Conservation (phyloP, 2,113 vertebrate genomes). For the Prochilodus magdalenae region DNA sequence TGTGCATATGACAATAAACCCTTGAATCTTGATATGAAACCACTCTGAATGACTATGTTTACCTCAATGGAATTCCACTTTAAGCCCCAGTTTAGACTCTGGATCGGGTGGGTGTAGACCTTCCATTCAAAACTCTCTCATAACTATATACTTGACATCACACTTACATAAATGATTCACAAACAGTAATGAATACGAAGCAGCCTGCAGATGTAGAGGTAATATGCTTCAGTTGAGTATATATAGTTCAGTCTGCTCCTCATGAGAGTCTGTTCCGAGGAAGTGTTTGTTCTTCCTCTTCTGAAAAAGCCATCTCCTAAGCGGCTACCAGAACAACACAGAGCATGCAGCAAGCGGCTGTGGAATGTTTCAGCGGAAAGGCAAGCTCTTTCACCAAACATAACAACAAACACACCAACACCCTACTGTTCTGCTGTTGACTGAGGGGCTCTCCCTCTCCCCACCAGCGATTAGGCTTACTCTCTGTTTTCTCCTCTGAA, state of each 20-base stretch:
- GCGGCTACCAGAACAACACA: constrained; percentile 27
- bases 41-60: no score
- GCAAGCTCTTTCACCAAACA: constrained; percentile 41
- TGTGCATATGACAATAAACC: no score
- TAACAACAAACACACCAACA: constrained; percentile 36
- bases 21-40: no score
- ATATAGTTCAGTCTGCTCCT: neutral
- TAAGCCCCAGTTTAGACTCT: no score
- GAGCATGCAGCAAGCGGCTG: constrained; percentile 32
- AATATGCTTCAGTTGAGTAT: no score
- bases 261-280: neutral
- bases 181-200: neutral
- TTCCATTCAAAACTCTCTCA: no score
- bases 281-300: constrained; percentile 13
- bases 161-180: no score
- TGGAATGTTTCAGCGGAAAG: constrained; percentile 42
- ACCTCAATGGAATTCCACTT: no score
- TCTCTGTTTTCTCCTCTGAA: constrained; percentile 43
- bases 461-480: constrained; percentile 33
- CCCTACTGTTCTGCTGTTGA: constrained; percentile 28
- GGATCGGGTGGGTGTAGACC: no score
- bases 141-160: no score
- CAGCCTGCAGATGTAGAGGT: neutral
- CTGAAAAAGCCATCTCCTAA: constrained; percentile 22
- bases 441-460: constrained; percentile 20